phyloP scores from a whole-genome alignment of 2,113 vertebrate species.

The Pseudorectes ferrugineus region DNA sequence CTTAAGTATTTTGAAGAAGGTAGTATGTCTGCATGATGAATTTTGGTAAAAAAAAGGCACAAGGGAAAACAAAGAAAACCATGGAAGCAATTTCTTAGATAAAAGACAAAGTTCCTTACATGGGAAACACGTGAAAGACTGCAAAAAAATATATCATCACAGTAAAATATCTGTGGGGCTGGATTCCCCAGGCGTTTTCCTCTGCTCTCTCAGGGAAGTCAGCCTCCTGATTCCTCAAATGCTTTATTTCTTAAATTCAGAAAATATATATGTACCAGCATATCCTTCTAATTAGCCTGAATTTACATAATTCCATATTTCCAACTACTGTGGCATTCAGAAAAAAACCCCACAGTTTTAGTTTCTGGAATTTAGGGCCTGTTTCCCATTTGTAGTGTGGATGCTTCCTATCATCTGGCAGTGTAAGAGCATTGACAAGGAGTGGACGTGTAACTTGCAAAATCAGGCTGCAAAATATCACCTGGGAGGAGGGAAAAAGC shows the following conservation, averaged over 20 bases:
- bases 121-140: not conserved
- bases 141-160: not conserved
- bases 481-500: not conserved
- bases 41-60: not conserved
- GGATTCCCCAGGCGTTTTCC: not conserved
- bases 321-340: not conserved
- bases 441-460: not conserved
- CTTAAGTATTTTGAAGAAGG: not conserved
- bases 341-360: not conserved
- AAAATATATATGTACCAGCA: not conserved
- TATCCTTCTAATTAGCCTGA: not conserved
- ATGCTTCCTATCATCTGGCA: not conserved
- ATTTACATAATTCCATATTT: slow-evolving; percentile 6
- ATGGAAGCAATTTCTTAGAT: not conserved
- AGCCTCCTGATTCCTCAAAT: not conserved
- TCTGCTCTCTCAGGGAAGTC: not conserved
- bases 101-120: not conserved
- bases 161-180: not conserved
- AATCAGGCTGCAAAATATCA: not conserved
- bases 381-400: not conserved
- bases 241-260: not conserved
- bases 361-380: not conserved
- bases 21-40: not conserved
- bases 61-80: not conserved
- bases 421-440: not conserved